A percentile compares a stretch with the other conserved stretches of the same genome.
Conservation (phyloP, 2,113 vertebrate species). For the Ceyx cyanopectus region DNA sequence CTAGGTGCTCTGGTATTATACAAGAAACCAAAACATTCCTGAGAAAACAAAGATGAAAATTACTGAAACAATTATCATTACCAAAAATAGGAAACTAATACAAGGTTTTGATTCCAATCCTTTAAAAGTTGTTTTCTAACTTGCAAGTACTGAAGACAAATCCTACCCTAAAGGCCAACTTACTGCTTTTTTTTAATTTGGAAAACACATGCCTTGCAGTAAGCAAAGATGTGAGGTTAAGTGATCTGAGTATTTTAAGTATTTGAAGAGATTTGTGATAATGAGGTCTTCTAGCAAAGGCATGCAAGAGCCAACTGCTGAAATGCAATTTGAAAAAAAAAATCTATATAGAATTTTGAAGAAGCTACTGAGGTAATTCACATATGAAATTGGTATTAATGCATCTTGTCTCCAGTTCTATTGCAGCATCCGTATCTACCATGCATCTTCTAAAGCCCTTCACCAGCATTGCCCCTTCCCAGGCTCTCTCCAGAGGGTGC, state of each 20-base stretch:
- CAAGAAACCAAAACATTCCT: background rate
- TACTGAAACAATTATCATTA: background rate
- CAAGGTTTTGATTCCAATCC: background rate
- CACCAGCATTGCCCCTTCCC: background rate
- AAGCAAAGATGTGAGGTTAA: background rate
- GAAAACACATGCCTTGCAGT: background rate
- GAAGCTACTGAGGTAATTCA: background rate
- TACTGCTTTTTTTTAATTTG: background rate
- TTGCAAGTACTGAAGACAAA: conserved; percentile 3
- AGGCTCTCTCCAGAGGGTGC: background rate
- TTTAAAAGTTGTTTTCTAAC: background rate
- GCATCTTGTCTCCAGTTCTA: background rate
- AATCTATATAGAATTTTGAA: background rate
- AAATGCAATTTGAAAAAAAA: background rate
- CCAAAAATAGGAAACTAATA: background rate
- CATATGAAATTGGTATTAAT: accelerated
- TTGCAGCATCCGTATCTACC: accelerated
- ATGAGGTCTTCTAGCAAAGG: background rate
- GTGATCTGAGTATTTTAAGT: background rate
- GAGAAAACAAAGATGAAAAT: background rate
- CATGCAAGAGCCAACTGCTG: background rate
- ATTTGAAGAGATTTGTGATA: background rate
- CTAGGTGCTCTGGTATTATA: background rate
- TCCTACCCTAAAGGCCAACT: background rate
- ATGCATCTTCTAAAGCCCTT: background rate